Conservation (phyloP, 2,888 invertebrate genomes). For the Mythimna impura region DNA sequence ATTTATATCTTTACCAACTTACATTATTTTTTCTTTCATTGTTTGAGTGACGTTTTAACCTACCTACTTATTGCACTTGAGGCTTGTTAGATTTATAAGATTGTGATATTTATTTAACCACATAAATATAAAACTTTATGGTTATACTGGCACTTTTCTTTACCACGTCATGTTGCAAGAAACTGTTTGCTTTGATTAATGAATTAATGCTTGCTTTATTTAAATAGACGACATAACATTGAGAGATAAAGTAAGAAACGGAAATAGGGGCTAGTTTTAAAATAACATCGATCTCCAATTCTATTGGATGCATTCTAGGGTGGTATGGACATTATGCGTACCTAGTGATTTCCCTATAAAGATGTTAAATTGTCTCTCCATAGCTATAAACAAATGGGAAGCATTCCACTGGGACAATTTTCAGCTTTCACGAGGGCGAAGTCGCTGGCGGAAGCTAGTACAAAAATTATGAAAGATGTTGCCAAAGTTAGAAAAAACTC, state of each 20-base stretch:
- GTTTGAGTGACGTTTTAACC: slow-evolving; percentile 15
- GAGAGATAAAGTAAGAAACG: background rate
- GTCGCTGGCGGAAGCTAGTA: too few species aligned
- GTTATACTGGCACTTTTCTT: background rate
- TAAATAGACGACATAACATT: background rate
- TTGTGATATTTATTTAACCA: slow-evolving; percentile 16
- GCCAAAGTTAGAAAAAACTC: too few species aligned
- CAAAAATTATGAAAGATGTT: too few species aligned
- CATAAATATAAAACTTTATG: slow-evolving; percentile 10
- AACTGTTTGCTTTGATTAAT: background rate
- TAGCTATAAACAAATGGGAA: background rate
- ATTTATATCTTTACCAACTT: slow-evolving; percentile 38
- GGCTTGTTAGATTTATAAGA: slow-evolving; percentile 25
- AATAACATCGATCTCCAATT: too few species aligned
- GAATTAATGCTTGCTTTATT: background rate
- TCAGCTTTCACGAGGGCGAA: too few species aligned
- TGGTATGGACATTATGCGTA: too few species aligned
- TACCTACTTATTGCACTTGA: slow-evolving; percentile 10
- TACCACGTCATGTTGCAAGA: slow-evolving; percentile 1
- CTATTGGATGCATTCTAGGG: too few species aligned
- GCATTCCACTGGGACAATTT: too few species aligned
- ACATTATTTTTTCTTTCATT: slow-evolving; percentile 26
- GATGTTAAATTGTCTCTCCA: background rate
- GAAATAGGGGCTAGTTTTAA: background rate
- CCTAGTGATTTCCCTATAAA: background rate